Evolutionary conservation across 2,888 invertebrate genomes (phyloP).

Genomic region (Andrena fulva): DNA sequence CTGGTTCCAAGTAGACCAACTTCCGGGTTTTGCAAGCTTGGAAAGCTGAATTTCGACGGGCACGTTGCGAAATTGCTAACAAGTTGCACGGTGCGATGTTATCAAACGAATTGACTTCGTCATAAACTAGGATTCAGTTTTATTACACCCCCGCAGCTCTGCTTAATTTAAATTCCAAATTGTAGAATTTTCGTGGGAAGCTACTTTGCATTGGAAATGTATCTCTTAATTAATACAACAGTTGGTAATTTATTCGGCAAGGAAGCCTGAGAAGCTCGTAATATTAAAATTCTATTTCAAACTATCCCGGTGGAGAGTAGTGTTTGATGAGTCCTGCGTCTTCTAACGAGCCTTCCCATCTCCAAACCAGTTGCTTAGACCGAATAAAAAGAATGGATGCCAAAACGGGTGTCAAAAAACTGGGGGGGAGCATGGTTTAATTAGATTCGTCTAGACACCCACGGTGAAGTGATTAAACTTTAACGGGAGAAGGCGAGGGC

Average conservation of each 20-base stretch:
- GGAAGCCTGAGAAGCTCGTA: too few relatives aligned
- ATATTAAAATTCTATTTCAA: too few relatives aligned
- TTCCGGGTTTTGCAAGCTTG: conserved; percentile 31
- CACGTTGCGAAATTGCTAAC: conserved; percentile 9
- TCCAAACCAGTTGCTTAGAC: neutral
- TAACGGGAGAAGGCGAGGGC: conserved; percentile 41
- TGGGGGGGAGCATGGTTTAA: conserved; percentile 18
- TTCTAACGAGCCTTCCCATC: too few relatives aligned
- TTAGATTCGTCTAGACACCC: conserved; percentile 60
- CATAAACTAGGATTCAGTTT: too few relatives aligned
- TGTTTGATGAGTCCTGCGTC: too few relatives aligned
- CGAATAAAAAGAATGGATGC: neutral
- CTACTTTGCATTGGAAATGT: too few relatives aligned
- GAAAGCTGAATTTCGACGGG: neutral
- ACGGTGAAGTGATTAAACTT: conserved; percentile 50
- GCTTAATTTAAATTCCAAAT: too few relatives aligned
- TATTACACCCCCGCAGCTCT: too few relatives aligned
- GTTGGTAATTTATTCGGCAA: too few relatives aligned
- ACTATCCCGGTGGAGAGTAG: too few relatives aligned
- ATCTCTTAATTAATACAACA: too few relatives aligned
- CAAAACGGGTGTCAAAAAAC: conserved; percentile 7
- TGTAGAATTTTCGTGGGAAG: too few relatives aligned
- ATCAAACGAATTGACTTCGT: neutral
- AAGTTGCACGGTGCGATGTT: neutral
- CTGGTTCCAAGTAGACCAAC: conserved; percentile 32